phyloP scores from a whole-genome alignment of 2,797 vertebrate genomes.

The Oreonectes daqikongensis region DNA sequence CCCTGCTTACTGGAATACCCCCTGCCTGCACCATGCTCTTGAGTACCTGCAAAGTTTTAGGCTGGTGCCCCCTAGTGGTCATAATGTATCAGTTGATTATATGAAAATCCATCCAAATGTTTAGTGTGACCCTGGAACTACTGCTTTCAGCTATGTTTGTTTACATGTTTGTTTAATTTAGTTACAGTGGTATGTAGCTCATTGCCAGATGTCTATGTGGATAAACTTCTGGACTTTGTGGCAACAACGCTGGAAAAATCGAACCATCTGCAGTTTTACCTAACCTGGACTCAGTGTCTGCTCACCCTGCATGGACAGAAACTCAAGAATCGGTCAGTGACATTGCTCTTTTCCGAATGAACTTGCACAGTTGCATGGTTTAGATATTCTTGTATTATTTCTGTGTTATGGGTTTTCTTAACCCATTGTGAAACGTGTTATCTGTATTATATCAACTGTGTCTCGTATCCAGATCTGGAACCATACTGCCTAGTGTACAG shows the following conservation, averaged over 20 bases:
- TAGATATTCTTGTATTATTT: neutral
- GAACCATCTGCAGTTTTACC: conserved; percentile 92
- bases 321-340: conserved; percentile 85
- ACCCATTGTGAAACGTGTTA: neutral
- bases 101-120: no score
- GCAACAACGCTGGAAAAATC: conserved; percentile 85
- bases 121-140: no score
- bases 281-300: conserved; percentile 86
- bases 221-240: conserved; percentile 88
- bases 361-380: neutral
- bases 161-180: conserved; percentile 57
- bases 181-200: conserved; percentile 86
- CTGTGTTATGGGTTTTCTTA: neutral
- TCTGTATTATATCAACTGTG: neutral
- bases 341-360: no score
- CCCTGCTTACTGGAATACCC: no score
- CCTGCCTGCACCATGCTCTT: no score
- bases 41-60: no score
- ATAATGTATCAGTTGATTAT: no score
- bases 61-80: no score
- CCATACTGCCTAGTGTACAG: conserved; percentile 86
- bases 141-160: no score
- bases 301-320: conserved; percentile 89
- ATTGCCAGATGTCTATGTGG: conserved; percentile 89
- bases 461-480: conserved; percentile 74